Conservation (phyloP, 2,113 vertebrate species). For the Ancistrus triradiatus region DNA sequence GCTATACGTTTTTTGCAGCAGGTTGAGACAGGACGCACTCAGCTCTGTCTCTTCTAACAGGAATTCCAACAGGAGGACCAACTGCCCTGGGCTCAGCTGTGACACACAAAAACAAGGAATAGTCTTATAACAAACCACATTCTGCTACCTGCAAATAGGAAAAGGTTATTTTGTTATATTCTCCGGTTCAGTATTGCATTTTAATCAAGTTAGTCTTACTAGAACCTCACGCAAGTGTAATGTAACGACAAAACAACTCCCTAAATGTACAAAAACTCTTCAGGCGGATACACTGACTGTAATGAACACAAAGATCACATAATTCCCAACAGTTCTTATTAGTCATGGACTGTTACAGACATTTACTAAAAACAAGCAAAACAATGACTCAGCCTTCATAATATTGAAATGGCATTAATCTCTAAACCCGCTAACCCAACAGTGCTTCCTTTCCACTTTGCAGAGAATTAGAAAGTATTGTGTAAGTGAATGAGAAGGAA, state of each 20-base stretch:
- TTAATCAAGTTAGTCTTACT: not conserved
- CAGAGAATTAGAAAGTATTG: constrained; percentile 28
- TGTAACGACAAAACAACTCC: constrained; percentile 5
- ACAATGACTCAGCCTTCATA: constrained; percentile 18
- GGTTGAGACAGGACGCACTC: constrained; percentile 60
- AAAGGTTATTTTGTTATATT: too few species aligned
- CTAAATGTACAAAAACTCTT: not conserved
- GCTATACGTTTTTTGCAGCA: constrained; percentile 72
- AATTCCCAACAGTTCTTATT: not conserved
- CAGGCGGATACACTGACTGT: not conserved
- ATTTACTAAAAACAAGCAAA: constrained; percentile 15
- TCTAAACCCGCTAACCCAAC: constrained; percentile 16
- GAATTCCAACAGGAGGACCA: constrained; percentile 86
- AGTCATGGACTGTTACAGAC: not conserved
- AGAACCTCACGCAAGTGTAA: too few species aligned
- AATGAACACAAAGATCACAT: not conserved
- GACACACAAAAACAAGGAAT: constrained; percentile 44
- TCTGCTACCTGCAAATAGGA: too few species aligned
- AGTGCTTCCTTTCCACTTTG: constrained; percentile 36
- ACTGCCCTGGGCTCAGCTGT: constrained; percentile 86
- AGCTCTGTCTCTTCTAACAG: constrained; percentile 80
- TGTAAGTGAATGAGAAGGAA: not conserved
- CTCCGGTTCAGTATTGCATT: too few species aligned
- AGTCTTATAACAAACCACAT: not conserved
- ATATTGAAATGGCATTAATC: constrained; percentile 24